These are phyloP conservation scores for Dasyornis broadbenti DNA, from an alignment of 2,113 vertebrate species.

Conservation along the genomic window DNA sequence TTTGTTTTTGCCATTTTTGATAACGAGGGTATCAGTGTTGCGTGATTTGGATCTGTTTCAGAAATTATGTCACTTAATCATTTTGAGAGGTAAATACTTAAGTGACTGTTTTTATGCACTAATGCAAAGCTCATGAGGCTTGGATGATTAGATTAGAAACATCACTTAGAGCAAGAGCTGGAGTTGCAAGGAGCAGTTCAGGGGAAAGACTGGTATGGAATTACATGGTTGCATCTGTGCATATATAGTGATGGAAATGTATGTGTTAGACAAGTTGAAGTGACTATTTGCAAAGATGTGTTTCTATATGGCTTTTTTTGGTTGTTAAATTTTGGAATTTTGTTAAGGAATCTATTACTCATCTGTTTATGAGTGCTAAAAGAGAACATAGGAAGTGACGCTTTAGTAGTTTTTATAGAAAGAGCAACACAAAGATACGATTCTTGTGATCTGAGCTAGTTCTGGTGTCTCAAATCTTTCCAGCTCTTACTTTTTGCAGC, in stretches of 20 bases:
- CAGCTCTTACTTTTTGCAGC: background rate
- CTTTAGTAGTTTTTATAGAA: background rate
- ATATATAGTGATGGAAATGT: background rate
- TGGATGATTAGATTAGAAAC: background rate
- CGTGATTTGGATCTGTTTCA: background rate
- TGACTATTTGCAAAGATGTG: background rate
- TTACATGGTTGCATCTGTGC: background rate
- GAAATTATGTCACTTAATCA: background rate
- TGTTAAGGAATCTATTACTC: background rate
- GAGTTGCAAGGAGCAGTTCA: background rate
- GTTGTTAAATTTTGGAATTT: background rate
- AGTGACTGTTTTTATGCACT: background rate
- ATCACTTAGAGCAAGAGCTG: background rate
- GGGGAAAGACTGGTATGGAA: background rate
- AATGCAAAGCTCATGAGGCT: background rate
- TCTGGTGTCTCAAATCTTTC: background rate
- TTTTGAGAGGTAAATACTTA: background rate
- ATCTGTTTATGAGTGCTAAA: background rate
- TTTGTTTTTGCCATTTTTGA: background rate
- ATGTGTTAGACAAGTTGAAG: background rate
- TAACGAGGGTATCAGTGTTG: background rate
- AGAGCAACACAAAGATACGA: accelerated
- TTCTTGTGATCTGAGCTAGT: background rate
- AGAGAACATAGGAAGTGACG: background rate
- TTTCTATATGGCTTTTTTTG: background rate